These are phyloP conservation scores for Ictalurus punctatus DNA, from an alignment of 2,113 vertebrate genomes.

Conservation along the genomic window DNA sequence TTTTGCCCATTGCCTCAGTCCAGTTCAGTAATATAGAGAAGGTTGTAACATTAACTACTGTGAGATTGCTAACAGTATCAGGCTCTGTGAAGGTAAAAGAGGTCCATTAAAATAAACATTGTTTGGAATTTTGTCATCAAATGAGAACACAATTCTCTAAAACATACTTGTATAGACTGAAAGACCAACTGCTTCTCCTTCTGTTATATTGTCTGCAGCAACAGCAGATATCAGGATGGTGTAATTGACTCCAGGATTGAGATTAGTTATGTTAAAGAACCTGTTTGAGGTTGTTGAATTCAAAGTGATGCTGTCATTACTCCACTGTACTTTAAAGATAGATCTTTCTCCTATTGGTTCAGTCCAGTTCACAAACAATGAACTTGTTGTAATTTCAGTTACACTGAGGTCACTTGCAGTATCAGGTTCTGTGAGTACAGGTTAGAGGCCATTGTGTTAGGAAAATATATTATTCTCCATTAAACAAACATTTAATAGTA, in stretches of 20 bases:
- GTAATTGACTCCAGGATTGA: constrained; percentile 5
- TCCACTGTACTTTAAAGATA: too few relatives aligned
- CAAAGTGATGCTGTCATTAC: too few relatives aligned
- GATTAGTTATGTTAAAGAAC: constrained; percentile 4
- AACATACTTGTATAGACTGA: constrained; percentile 72
- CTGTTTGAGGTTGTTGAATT: constrained; percentile 13
- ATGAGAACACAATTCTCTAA: neutral
- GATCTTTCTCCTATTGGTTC: neutral
- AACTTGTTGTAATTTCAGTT: constrained; percentile 27
- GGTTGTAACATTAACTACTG: constrained; percentile 36
- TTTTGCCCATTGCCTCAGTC: constrained; percentile 42
- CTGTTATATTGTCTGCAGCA: constrained; percentile 25
- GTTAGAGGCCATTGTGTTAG: neutral
- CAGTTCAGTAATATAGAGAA: constrained; percentile 45
- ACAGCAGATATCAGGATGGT: constrained; percentile 38
- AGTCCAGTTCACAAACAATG: constrained; percentile 35
- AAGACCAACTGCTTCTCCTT: neutral
- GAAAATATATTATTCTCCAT: neutral
- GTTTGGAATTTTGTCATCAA: neutral
- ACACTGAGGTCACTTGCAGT: neutral
- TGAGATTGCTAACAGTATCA: constrained; percentile 42
- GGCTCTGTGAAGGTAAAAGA: constrained; percentile 32
- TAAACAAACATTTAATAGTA: neutral
- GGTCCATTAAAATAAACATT: neutral
- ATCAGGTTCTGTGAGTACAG: constrained; percentile 12